phyloP scores from a whole-genome alignment of 2,113 vertebrate genomes.

The Plecotus auritus region DNA sequence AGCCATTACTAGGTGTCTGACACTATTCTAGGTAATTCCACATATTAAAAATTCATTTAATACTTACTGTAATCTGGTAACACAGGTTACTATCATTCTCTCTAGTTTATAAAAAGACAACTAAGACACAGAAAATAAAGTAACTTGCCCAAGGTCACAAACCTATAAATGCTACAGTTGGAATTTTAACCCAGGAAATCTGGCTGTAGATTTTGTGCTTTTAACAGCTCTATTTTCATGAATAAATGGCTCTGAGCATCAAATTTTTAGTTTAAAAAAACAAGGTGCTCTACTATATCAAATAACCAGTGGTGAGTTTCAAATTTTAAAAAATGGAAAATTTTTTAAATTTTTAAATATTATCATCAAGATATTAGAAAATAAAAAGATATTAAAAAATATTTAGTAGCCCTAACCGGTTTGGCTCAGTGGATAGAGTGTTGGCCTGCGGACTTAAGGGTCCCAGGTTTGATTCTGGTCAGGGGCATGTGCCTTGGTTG shows the following conservation, averaged over 20 bases:
- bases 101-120: background rate
- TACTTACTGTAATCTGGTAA: background rate
- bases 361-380: background rate
- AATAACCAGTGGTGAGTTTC: background rate
- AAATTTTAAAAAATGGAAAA: background rate
- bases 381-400: background rate
- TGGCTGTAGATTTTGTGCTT: background rate
- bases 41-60: conserved; percentile 24
- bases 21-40: background rate
- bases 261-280: background rate
- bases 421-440: no score
- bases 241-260: background rate
- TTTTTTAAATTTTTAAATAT: background rate
- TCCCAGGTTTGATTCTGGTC: no score
- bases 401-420: no score
- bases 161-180: background rate
- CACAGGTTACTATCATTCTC: background rate
- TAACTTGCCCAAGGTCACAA: background rate
- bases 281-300: background rate
- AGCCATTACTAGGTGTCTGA: background rate
- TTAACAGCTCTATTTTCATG: background rate
- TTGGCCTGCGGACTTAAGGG: no score
- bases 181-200: background rate
- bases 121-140: conserved; percentile 21
- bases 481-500: no score